Evolutionary conservation across 35 echinoderm and acorn worm genomes (phyloP).

Genomic region (Diadema setosum): DNA sequence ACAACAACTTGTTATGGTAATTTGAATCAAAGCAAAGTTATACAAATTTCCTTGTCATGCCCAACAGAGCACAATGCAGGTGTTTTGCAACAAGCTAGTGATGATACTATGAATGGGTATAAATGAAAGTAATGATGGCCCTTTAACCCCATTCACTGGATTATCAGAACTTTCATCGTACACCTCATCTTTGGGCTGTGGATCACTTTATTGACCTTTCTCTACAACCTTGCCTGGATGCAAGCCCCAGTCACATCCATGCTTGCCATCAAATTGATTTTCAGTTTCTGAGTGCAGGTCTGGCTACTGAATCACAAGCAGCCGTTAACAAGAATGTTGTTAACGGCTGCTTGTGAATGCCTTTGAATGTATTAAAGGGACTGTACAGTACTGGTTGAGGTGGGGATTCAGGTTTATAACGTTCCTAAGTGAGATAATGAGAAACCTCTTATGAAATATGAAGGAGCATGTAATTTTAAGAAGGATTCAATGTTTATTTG

Average conservation of each 20-base stretch:
- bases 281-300: slow-evolving; percentile 20
- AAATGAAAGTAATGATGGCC: slow-evolving; percentile 20
- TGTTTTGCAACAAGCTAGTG: slow-evolving; percentile 7
- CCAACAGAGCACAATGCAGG: slow-evolving; percentile 43
- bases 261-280: slow-evolving; percentile 36
- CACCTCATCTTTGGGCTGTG: neutral
- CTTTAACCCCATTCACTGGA: slow-evolving; percentile 21
- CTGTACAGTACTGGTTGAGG: too few relatives aligned
- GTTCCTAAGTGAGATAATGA: too few relatives aligned
- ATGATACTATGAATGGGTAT: slow-evolving; percentile 6
- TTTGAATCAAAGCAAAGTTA: slow-evolving; percentile 2
- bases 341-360: too few relatives aligned
- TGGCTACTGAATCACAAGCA: slow-evolving; percentile 34
- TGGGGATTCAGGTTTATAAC: too few relatives aligned
- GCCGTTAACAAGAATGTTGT: neutral
- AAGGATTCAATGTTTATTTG: too few relatives aligned
- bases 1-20: neutral
- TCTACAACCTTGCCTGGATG: slow-evolving; percentile 11
- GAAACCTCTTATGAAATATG: too few relatives aligned
- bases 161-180: neutral
- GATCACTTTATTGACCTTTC: slow-evolving; percentile 11
- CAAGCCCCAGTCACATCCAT: slow-evolving; percentile 24
- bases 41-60: slow-evolving; percentile 16
- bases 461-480: too few relatives aligned
- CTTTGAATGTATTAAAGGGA: too few relatives aligned